Conservation (phyloP, 2,888 invertebrate genomes). For the Barypeithes pellucidus region DNA sequence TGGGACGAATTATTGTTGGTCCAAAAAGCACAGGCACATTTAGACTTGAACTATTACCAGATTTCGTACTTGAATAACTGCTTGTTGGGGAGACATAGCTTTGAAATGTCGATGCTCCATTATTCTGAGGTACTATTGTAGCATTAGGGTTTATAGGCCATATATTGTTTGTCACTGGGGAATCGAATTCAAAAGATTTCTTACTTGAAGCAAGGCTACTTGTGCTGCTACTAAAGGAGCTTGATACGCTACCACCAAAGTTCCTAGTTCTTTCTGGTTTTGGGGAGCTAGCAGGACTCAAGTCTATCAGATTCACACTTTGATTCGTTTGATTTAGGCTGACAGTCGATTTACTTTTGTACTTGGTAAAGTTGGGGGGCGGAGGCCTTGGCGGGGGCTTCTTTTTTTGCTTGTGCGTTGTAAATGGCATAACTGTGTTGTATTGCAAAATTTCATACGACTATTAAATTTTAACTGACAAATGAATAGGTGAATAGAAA, state of each 20-base stretch:
- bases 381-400: slow-evolving; percentile 83
- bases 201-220: slow-evolving; percentile 80
- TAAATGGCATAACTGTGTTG: slow-evolving; percentile 53
- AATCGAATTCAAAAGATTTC: slow-evolving; percentile 84
- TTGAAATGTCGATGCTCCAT: slow-evolving; percentile 44
- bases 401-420: slow-evolving; percentile 71
- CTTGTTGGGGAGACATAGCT: slow-evolving; percentile 42
- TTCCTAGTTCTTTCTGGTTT: slow-evolving; percentile 64
- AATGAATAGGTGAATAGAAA: no score
- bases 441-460: not conserved
- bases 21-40: slow-evolving; percentile 62
- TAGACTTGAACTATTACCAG: slow-evolving; percentile 45
- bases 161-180: slow-evolving; percentile 68
- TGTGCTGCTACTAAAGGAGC: slow-evolving; percentile 69
- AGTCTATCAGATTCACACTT: slow-evolving; percentile 70
- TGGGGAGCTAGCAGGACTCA: slow-evolving; percentile 72
- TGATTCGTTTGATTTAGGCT: slow-evolving; percentile 62
- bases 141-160: slow-evolving; percentile 47
- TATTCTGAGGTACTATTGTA: slow-evolving; percentile 21
- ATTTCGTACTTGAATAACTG: slow-evolving; percentile 33
- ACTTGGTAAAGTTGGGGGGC: slow-evolving; percentile 74
- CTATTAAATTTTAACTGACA: slow-evolving; percentile 4
- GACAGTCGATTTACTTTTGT: slow-evolving; percentile 66
- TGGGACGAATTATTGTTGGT: slow-evolving; percentile 85
- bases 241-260: slow-evolving; percentile 68